phyloP scores from a whole-genome alignment of 2,113 vertebrate genomes.

The Nothoprocta perdicaria region DNA sequence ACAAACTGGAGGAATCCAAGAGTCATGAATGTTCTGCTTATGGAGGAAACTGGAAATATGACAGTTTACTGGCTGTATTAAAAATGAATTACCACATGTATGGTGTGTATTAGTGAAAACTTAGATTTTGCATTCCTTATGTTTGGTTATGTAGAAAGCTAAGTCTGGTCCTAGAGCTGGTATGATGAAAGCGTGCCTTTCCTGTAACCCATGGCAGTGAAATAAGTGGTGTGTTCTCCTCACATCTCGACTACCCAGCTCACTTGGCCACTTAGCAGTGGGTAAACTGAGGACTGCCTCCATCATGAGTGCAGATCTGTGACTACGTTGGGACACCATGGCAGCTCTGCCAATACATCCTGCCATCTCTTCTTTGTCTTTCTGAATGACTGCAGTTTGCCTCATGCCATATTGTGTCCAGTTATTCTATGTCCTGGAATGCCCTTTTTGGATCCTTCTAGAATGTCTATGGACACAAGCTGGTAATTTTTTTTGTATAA shows the following conservation, averaged over 20 bases:
- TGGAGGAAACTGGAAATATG: neutral
- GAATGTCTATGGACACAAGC: neutral
- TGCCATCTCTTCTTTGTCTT: neutral
- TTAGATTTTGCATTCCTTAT: neutral
- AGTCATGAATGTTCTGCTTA: rapidly evolving
- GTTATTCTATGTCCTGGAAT: neutral
- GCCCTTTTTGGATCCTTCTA: neutral
- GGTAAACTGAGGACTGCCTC: neutral
- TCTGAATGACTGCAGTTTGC: neutral
- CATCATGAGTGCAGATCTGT: no score
- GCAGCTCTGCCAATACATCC: neutral
- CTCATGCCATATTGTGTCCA: neutral
- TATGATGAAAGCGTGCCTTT: neutral
- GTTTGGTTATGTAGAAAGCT: neutral
- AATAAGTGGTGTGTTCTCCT: neutral
- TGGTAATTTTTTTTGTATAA: neutral
- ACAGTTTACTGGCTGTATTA: neutral
- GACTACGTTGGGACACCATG: neutral
- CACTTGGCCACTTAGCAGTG: neutral
- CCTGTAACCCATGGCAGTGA: neutral
- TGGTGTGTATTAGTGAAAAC: neutral
- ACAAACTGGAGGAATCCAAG: neutral
- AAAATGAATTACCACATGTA: neutral
- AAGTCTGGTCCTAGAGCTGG: neutral
- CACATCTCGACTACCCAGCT: neutral